Percentiles rank a stretch among this genome's conserved stretches.
Evolutionary conservation across 2,888 invertebrate genomes (phyloP).

Genomic region (Tethea ocularis): DNA sequence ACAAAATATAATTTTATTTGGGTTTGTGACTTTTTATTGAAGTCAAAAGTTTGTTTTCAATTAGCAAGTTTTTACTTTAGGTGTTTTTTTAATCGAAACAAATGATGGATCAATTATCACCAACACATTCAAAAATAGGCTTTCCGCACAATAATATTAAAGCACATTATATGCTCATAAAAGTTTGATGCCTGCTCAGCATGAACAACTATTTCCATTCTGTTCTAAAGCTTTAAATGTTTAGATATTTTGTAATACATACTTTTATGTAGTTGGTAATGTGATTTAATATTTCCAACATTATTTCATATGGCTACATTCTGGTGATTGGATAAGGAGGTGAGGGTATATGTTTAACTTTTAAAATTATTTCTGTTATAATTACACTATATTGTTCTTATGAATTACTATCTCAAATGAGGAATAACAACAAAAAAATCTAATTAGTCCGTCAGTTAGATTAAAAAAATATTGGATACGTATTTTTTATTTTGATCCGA

Average conservation of each 20-base stretch:
- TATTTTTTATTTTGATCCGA: too few relatives aligned
- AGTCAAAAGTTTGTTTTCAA: too few relatives aligned
- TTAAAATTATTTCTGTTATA: too few relatives aligned
- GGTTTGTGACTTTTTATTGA: too few relatives aligned
- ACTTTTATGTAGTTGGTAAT: constrained; percentile 49
- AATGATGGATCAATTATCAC: constrained; percentile 12
- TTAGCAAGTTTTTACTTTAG: too few relatives aligned
- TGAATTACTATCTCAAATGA: too few relatives aligned
- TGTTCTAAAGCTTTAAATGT: constrained; percentile 34
- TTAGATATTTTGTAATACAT: constrained; percentile 11
- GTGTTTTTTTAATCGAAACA: neutral
- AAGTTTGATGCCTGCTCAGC: constrained; percentile 25
- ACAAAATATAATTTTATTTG: too few relatives aligned
- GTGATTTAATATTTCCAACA: constrained; percentile 58
- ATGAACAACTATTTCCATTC: constrained; percentile 31
- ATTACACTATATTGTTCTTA: too few relatives aligned
- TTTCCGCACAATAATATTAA: constrained; percentile 34
- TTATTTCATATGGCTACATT: constrained; percentile 33
- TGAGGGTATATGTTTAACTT: constrained; percentile 38
- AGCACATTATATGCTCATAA: constrained; percentile 50
- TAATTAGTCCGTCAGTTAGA: too few relatives aligned
- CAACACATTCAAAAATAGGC: constrained; percentile 13
- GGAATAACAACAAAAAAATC: too few relatives aligned
- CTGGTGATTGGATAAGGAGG: constrained; percentile 67
- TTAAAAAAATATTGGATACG: too few relatives aligned